These are phyloP conservation scores for Xenopus borealis DNA, from an alignment of 2,113 vertebrate genomes.

Conservation along the genomic window DNA sequence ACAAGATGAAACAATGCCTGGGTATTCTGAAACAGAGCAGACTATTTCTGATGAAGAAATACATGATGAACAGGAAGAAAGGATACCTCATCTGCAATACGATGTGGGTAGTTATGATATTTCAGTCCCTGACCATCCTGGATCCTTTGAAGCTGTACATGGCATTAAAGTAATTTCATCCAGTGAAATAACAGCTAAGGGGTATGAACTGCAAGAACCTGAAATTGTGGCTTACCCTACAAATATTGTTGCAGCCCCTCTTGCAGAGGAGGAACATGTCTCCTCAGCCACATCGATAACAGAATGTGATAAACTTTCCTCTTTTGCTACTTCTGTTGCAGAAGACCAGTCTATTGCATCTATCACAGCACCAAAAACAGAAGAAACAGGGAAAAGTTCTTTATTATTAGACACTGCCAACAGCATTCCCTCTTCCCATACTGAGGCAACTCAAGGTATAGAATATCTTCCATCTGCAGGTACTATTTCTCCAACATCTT, in stretches of 20 bases:
- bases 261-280: conserved; percentile 95
- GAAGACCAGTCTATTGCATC: conserved; percentile 93
- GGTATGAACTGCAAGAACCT: conserved; percentile 69
- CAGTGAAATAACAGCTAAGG: conserved; percentile 68
- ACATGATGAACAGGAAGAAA: conserved; percentile 88
- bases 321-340: conserved; percentile 91
- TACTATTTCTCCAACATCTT: conserved; percentile 95
- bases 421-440: conserved; percentile 79
- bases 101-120: conserved; percentile 77
- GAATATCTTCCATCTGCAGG: conserved; percentile 92
- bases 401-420: conserved; percentile 84
- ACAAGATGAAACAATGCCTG: conserved; percentile 96
- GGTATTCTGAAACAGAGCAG: conserved; percentile 94
- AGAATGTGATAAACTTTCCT: conserved; percentile 94
- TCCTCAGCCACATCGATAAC: conserved; percentile 97
- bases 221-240: conserved; percentile 79
- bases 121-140: conserved; percentile 78
- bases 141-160: conserved; percentile 78
- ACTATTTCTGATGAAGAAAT: conserved; percentile 97
- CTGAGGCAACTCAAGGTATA: conserved; percentile 85
- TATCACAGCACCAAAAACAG: conserved; percentile 87
- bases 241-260: conserved; percentile 85
- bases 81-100: conserved; percentile 79
- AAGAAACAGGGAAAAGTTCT: conserved; percentile 86
- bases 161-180: conserved; percentile 66